Conservation (phyloP, 2,888 invertebrate genomes). For the Camptogramma bilineatum region DNA sequence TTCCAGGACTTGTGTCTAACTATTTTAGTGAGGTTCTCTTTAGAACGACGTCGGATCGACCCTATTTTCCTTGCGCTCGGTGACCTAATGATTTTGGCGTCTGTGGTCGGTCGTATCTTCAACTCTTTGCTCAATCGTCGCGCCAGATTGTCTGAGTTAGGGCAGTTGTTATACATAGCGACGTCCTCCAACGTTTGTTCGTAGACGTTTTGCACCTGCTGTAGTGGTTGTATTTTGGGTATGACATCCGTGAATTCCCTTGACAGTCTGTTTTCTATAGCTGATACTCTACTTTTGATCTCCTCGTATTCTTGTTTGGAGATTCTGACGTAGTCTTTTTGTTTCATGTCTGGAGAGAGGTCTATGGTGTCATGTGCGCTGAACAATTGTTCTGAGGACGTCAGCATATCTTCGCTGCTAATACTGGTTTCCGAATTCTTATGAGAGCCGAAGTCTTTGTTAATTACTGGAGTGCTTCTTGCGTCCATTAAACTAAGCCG, state of each 20-base stretch:
- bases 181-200: constrained; percentile 90
- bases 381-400: constrained; percentile 77
- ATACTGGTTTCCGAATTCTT: constrained; percentile 76
- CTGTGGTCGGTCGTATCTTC: constrained; percentile 89
- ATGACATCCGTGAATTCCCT: constrained; percentile 87
- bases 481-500: constrained; percentile 77
- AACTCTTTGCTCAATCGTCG: constrained; percentile 89
- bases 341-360: constrained; percentile 75
- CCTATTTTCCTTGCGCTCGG: constrained; percentile 94
- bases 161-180: constrained; percentile 85
- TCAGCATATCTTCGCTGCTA: constrained; percentile 76
- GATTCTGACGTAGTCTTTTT: constrained; percentile 88
- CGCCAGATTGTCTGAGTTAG: constrained; percentile 89
- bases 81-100: constrained; percentile 90
- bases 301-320: constrained; percentile 91
- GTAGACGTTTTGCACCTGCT: constrained; percentile 89
- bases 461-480: constrained; percentile 73
- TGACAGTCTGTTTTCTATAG: constrained; percentile 89
- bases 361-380: constrained; percentile 77
- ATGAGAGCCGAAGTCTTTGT: constrained; percentile 61
- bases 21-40: constrained; percentile 86
- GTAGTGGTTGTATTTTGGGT: constrained; percentile 81
- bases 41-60: constrained; percentile 89
- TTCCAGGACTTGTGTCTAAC: constrained; percentile 89
- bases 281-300: constrained; percentile 90